These are phyloP conservation scores for Pterostichus niger DNA, from an alignment of 2,888 invertebrate species.

Conservation along the genomic window DNA sequence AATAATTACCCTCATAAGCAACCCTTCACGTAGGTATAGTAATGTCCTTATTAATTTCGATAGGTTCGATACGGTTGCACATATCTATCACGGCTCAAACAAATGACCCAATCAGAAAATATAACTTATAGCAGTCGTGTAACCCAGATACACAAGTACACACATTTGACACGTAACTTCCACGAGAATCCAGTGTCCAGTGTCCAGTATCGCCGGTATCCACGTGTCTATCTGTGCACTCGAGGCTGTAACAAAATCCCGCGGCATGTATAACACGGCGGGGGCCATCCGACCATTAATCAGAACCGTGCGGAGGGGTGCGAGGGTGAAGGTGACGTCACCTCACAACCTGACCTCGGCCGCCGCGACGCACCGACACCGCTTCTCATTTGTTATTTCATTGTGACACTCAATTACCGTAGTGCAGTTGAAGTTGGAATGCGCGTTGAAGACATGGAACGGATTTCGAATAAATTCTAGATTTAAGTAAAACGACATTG, in stretches of 20 bases:
- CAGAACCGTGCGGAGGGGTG: constrained; percentile 70
- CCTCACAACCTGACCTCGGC: constrained; percentile 53
- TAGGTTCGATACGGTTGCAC: no score
- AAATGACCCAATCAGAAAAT: no score
- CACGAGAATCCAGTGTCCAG: not conserved
- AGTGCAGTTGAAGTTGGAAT: constrained; percentile 65
- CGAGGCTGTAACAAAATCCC: constrained; percentile 74
- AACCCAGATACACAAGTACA: not conserved
- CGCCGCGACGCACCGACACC: constrained; percentile 66
- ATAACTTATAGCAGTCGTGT: not conserved
- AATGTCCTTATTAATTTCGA: no score
- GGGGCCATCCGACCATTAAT: constrained; percentile 74
- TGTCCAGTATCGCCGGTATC: not conserved
- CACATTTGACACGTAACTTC: not conserved
- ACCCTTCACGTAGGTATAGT: no score
- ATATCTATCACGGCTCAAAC: no score
- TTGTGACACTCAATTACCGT: constrained; percentile 73
- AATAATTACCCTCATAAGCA: no score
- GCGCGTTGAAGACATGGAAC: no score
- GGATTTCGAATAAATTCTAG: no score
- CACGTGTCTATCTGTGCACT: constrained; percentile 9
- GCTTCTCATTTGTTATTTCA: constrained; percentile 72
- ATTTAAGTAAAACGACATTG: no score
- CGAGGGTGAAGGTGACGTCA: constrained; percentile 58
- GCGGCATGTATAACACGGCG: constrained; percentile 74